Evolutionary conservation across 2,888 invertebrate species (phyloP).

Genomic region (Cheilosia variabilis): DNA sequence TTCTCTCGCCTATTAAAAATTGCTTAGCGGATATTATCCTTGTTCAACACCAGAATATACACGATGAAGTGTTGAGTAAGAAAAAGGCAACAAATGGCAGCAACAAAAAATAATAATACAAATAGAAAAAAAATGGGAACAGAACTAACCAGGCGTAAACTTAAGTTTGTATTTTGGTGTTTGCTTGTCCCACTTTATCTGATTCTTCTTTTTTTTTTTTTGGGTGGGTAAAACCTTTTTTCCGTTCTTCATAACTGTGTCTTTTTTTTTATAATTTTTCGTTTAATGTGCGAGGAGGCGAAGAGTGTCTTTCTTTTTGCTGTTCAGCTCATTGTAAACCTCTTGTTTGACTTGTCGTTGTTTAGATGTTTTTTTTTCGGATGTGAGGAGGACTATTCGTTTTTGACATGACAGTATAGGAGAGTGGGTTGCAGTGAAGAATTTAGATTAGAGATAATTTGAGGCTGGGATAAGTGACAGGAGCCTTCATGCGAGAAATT

Average conservation of each 20-base stretch:
- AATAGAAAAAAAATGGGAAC: not conserved
- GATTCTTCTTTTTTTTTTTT: constrained; percentile 35
- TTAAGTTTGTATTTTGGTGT: constrained; percentile 56
- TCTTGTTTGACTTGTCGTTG: too few species aligned
- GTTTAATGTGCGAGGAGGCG: not conserved
- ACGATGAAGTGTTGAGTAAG: constrained; percentile 48
- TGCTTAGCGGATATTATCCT: constrained; percentile 72
- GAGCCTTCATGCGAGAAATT: too few species aligned
- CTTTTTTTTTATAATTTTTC: constrained; percentile 1
- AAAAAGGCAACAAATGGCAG: constrained; percentile 46
- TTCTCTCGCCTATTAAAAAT: constrained; percentile 68
- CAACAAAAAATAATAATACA: constrained; percentile 10
- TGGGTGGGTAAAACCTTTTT: not conserved
- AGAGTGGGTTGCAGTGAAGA: too few species aligned
- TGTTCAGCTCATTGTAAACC: too few species aligned
- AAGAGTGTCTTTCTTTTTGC: too few species aligned
- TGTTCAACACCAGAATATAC: constrained; percentile 59
- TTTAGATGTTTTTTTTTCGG: too few species aligned
- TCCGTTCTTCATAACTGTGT: constrained; percentile 8
- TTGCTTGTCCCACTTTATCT: constrained; percentile 61
- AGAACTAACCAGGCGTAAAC: constrained; percentile 66
- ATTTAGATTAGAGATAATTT: too few species aligned
- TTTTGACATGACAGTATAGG: too few species aligned
- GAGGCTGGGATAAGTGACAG: too few species aligned
- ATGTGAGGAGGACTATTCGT: too few species aligned